Base-by-base conservation (phyloP, 2,888 invertebrate species). In the Orchesellides sinensis region DNA sequence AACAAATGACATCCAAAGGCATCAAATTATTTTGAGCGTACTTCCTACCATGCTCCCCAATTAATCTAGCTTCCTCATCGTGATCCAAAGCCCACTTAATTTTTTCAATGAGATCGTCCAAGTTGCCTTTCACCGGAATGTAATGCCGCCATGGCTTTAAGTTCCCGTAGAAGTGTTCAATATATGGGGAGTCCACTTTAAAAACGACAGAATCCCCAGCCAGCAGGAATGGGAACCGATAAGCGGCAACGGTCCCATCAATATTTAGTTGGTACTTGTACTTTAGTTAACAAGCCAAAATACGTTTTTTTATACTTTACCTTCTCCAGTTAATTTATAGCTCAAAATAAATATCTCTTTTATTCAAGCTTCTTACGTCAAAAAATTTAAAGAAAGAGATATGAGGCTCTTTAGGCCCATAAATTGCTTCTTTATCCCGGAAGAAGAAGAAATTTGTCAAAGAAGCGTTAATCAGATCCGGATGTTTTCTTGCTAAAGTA, bases 371-470 rank as follows among this genome's bases (percentile, higher is more conserved):
- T 91, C 92, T 92, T 91, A 98, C 98, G 92, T 96, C 94, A 90
- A 98, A 98, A 91, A 98, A 99, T 86, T 95, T 94, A 90, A 96
- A 96, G 90, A 98, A 97, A 2, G 97, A 96, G 84, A 97, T 92
- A 89, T 95, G 95, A 19, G 94, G 93, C 84, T 93, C 93, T 89
- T 94, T 95, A 14, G 97, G 96, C 0, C 98, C 98, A 91, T 97
- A 97, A 89, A 94, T 92, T 21, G 93, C 91, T 89, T 95, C 94
- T 90, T 96, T 93, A 88, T 97, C 94, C 85, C 94, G 93, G 89
- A 96, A 98, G 91, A 99, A 99, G 90, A 99, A 99, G 91, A 98
- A 98, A 90, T 97, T 96, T 0, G 98, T 98, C 25, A 98, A 93
- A 0, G 96, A 96, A 12, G 94, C 98, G 91, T 98, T 97, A 83